Evolutionary conservation across 2,888 invertebrate species (phyloP).

Genomic region (Vannuccia rotundouncinata): DNA sequence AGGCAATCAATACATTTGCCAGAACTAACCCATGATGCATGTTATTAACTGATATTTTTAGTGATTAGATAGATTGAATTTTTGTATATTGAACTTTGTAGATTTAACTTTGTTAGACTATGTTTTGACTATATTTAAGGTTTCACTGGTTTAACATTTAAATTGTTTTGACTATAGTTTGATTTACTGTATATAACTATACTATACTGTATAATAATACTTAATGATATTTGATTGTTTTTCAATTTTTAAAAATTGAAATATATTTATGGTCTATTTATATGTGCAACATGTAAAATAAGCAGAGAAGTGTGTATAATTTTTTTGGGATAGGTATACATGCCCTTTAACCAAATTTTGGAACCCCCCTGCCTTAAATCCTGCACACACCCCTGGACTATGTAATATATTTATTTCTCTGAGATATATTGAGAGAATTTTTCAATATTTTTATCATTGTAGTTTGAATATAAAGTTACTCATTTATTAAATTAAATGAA

Average conservation of each 20-base stretch:
- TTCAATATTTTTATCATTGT: no score
- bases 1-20: neutral
- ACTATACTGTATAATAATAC: neutral
- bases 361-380: slow-evolving; percentile 22
- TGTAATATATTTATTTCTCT: no score
- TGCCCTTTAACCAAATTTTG: neutral
- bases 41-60: neutral
- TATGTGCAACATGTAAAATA: neutral
- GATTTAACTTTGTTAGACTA: neutral
- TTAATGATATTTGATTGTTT: neutral
- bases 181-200: neutral
- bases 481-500: no score
- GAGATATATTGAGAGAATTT: no score
- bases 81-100: neutral
- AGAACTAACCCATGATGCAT: neutral
- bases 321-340: neutral
- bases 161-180: neutral
- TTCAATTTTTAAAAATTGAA: neutral
- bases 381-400: slow-evolving; percentile 18
- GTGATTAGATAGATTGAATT: neutral
- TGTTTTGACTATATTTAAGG: neutral
- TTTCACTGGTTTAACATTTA: neutral
- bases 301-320: neutral
- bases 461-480: no score
- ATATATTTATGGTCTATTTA: neutral